Base-by-base conservation (phyloP, 2,113 vertebrate species). In the Isurus oxyrinchus region DNA sequence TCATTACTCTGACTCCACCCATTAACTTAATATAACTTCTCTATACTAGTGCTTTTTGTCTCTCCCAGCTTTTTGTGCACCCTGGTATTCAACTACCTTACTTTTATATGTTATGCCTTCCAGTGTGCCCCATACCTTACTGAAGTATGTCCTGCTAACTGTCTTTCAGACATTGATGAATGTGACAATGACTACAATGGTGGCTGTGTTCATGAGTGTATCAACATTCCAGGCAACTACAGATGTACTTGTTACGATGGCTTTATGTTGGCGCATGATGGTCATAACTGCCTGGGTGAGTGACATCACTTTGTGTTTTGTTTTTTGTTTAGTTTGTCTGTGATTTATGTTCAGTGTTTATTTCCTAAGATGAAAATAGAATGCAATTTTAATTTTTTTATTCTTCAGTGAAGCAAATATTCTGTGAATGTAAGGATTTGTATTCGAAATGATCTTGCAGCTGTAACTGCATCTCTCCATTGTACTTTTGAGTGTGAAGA, bases 151-250 rank as follows among this genome's bases (percentile, higher is more conserved):
- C 96, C 87, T 95, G 49, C 87, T 61, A 66, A 86, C 87, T 97
- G 0, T 97, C 23, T 98, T 98, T 96, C 97, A 99, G 99, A 99
- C 97, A 99, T 99, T 40, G 99, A 99, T 0, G 99, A 99, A 97
- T 99, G 99, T 97, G 99, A 99, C 96, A 99, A 99, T 5, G 99
- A 99, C 97, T 99, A 99, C 98, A 99, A 99, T 0, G 99, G 99
- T 0, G 99, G 99, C 96, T 99, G 99, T 8, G 99, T 99, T 94
- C 99, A 99, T 0, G 99, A 99, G 96, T 99, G 99, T 96, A 99
- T 99, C 98, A 99, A 99, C 98, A 99, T 99, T 96, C 99, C 99
- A 0, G 99, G 99, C 7, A 99, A 99, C 98, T 99, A 99, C 98
- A 97, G 99, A 91, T 99, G 99, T 96, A 99, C 98, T 0, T 99